Evolutionary conservation across 2,797 vertebrate genomes (phyloP), one percentile per base, ranked within the genome.

Genomic region (Pseudomugil tenellus): DNA sequence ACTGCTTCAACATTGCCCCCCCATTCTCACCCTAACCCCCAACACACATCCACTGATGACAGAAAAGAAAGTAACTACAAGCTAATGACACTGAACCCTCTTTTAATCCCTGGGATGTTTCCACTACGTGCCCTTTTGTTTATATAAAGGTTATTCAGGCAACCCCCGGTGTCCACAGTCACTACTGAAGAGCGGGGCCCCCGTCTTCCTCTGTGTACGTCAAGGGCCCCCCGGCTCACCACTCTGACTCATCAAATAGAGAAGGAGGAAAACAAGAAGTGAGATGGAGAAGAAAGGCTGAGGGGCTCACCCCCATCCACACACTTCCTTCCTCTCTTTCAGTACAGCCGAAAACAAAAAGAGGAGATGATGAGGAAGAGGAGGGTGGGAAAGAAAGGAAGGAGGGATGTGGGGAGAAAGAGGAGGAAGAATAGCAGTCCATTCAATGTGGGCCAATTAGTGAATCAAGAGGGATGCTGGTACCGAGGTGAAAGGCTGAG

Each of bases 381-480:
- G 55, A 70, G 60, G 70, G 56, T 10, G 75, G 72, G 68, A 57
- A 65, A 61, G 55, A 73, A 62, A 68, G 63, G 68, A 72, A 72
- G 77, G 52, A 82, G 71, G 63, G 71, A 71, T 73, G 74, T 53
- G 54, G 53, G 52, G 79, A 76, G 67, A 72, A 81, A 80, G 71
- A 81, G 70, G 63, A 41, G 32, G 68, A 82, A 67, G 83, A 85
- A 86, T 79, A 91, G 80, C 64, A 79, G 79, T 41, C 76, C 77
- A 83, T 92, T 94, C 89, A 92, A 70, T 83, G 79, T 72, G 58
- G 64, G 84, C 78, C 85, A 89, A 84, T 92, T 88, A 90, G 85
- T 52, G 81, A 80, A 81, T 77, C 70, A 81, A 85, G 84, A 79
- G 76, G 82, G 76, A 66, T 58, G 78, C 68, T 79, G 79, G 82